phyloP scores from a whole-genome alignment of 30 jellyfish, hydroid and myxozoan species.

The Cassiopea andromeda region DNA sequence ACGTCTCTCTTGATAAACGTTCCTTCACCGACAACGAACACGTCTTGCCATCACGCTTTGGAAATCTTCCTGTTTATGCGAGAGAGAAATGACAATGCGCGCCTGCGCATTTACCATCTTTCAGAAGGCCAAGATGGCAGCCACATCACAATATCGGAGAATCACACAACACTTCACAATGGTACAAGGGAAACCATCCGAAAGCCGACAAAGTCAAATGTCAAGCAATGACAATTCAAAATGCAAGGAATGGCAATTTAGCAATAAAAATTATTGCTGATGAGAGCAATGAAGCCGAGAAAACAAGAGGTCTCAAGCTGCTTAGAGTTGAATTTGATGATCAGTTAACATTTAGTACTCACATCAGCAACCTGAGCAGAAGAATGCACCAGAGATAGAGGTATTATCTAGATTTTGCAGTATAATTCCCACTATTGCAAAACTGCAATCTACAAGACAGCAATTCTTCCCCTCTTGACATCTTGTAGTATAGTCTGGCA shows the following conservation, averaged over 20 bases:
- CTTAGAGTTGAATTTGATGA: slow-evolving; percentile 43
- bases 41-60: too few relatives aligned
- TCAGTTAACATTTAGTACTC: slow-evolving; percentile 53
- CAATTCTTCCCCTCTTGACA: background rate
- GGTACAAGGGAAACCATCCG: slow-evolving; percentile 56
- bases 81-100: too few relatives aligned
- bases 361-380: slow-evolving; percentile 23
- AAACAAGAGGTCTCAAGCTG: slow-evolving; percentile 33
- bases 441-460: slow-evolving; percentile 40
- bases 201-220: slow-evolving; percentile 49
- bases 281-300: slow-evolving; percentile 47
- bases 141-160: too few relatives aligned
- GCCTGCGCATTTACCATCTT: too few relatives aligned
- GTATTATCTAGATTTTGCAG: slow-evolving; percentile 43
- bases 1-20: too few relatives aligned
- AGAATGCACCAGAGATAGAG: slow-evolving; percentile 13
- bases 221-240: slow-evolving; percentile 49
- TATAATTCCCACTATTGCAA: slow-evolving; percentile 39
- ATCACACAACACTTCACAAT: background rate
- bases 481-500: background rate
- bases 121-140: too few relatives aligned
- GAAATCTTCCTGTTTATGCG: too few relatives aligned
- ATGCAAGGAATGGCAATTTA: background rate
- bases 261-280: slow-evolving; percentile 4
- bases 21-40: too few relatives aligned